Evolutionary conservation across 2,113 vertebrate species (phyloP), one percentile per base, ranked within the genome.

Genomic region (Cynopterus brachyotis): DNA sequence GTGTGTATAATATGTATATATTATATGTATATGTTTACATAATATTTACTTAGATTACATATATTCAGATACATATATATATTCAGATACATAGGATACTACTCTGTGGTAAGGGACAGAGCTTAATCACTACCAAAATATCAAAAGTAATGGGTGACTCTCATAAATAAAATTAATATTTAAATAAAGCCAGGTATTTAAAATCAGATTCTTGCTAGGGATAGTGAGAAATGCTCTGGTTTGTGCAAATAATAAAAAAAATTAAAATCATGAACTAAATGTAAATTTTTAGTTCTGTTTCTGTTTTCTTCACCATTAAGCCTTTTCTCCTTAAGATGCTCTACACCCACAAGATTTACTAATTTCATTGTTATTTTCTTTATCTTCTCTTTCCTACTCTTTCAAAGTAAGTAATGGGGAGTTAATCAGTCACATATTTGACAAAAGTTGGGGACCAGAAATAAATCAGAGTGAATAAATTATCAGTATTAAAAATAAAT

Each of bases 161-260:
- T 70, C 50, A 88, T 47, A 79, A 79, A 84, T 42, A 84, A 76
- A 91, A 79, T 59, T 59, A 87, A 75, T 64, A 57, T 72, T 94
- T 42, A 50, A 84, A 59, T 84, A 93, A 84, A 88, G 28, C 19
- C 50, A 92, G 42, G 70, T 90, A 81, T 42, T 26, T 89, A 81
- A 82, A 92, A 92, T 16, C 35, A 62, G 57, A 84, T 70, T 92
- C 45, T 85, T 85, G 50, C n/a, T 32, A 81, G 30, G 42, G 13
- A 76, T 17, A 53, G 2, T 57, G 22, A 4, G 20, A 95, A 75
- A 69, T 40, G 28, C 69, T 64, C 37, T 26, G 24, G 64, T 22
- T 57, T 86, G 28, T 32, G 8, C 28, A 22, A 73, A 88, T 35
- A 78, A 67, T 6, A 28, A 64, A 35, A 66, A 76, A 96, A 86